Base-by-base conservation (phyloP, 1,140 invertebrate species). In the Cydia amplana region DNA sequence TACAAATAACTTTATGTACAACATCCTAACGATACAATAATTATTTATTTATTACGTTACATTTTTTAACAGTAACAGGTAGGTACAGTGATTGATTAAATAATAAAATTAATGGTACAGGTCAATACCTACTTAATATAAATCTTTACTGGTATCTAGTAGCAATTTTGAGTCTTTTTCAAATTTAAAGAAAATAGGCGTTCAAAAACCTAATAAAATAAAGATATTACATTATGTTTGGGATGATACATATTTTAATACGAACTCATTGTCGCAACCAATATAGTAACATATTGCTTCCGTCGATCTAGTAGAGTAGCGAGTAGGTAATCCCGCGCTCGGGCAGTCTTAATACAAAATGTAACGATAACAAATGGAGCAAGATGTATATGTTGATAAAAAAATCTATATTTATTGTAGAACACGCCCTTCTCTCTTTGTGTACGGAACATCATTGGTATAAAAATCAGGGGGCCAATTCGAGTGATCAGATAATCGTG, bases 1-100 rank as follows among this genome's bases (percentile, higher is more conserved):
- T 90, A 91, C 86, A 91, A 87, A 89, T 91, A 90, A 89, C 87
- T 77, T 89, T 92, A 92, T 92, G 80, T 92, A 92, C 90, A 92
- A 74, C 73, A 78, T 79, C 32, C 75, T 81, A 77, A 81, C 77
- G 80, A 82, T 77, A 81, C 79, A 73, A 72, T 80, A 75, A 77
- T 74, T 80, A 83, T 77, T 82, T 82, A 84, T 82, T 82, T 80
- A 72, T 83, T 82, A 82, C 85, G 80, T 82, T 83, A 88, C 80
- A 84, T 85, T 72, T 73, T 64, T 82, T 79, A 83, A 77, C 78
- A 78, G 72, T 82, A 82, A 80, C 78, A 79, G 75, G 75, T 80
- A 80, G 16, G 49, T 51, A 73, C 65, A 36, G 65, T 36, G 65
- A 40, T 67, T 36, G 65, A 70, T 70, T 70, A 36, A 70, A 70